Conservation (phyloP, 2,113 vertebrate genomes). For the Ptyas mucosa region DNA sequence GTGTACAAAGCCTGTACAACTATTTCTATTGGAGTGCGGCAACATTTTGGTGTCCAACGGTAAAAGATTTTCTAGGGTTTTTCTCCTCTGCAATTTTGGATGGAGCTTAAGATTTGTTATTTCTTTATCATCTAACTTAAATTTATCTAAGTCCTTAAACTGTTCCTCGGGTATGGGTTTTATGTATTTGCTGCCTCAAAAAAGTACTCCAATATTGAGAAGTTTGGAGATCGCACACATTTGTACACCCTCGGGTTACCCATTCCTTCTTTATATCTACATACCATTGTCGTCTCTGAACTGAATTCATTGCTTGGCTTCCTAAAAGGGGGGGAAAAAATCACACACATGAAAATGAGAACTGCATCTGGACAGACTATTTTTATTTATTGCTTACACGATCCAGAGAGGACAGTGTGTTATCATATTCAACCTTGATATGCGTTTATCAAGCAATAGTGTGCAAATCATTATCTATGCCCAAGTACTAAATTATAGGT, state of each 20-base stretch:
- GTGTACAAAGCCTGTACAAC: background rate
- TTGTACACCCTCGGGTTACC: background rate
- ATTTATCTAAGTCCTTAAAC: background rate
- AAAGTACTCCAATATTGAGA: background rate
- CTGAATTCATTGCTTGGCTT: rapidly evolving
- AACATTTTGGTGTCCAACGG: background rate
- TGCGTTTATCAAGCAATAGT: background rate
- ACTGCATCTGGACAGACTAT: background rate
- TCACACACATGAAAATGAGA: background rate
- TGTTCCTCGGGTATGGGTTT: background rate
- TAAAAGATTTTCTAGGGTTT: background rate
- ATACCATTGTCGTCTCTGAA: slow-evolving; percentile 25
- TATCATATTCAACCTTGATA: background rate
- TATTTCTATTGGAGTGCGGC: background rate
- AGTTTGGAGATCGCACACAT: background rate
- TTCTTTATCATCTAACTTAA: background rate
- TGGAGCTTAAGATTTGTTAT: background rate
- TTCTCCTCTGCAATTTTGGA: background rate
- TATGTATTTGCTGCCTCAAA: background rate
- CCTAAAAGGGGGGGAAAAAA: slow-evolving; percentile 14
- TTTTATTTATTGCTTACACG: background rate
- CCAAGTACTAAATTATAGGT: background rate
- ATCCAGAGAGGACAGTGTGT: background rate
- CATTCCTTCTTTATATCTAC: background rate
- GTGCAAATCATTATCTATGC: background rate